Base-by-base conservation (phyloP, 2,797 vertebrate genomes). In the Discoglossus pictus region DNA sequence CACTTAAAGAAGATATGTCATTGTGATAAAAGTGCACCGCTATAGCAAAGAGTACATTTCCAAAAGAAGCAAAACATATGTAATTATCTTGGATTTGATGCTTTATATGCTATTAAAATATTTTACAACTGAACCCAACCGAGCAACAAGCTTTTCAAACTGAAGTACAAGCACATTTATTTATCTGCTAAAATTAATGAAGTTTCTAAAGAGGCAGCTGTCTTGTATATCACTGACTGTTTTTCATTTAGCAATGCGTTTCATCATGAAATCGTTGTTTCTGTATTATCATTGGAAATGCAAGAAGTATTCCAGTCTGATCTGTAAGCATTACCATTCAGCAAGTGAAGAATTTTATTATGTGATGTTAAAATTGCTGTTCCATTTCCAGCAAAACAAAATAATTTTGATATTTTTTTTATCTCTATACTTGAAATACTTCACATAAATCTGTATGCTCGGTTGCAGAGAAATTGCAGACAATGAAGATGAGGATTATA, bases 1-100 rank as follows among this genome's bases (percentile, higher is more conserved):
- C 59, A 15, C 56, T 73, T 73, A 65, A 76, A 77, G 24, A 2
- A 21, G 46, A 35, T 72, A 77, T 58, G 67, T 64, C 43, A 36
- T 65, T 63, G 63, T 23, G 20, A 65, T 44, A 46, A 65, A 79
- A 73, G 2, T 31, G 46, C 35, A 2, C 16, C 65, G 13, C 24
- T 8, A 34, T 13, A 51, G 52, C n/a, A 59, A n/a, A 65, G 23
- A 61, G n/a, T 9, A 40, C 34, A 47, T 17, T 64, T 70, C 61
- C 46, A 23, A 9, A 25, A 16, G 8, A 50, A 16, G 42, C n/a
- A 65, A 18, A 42, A 52, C 10, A 54, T 44, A 65, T 48, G 52
- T 18, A 72, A 54, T 71, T 68, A 16, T 53, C 65, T 71, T 18
- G 51, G 11, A 59, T 75, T 75, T 69, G 15, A 52, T 36, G 16